Conservation (phyloP, 2,113 vertebrate genomes). For the Pseudorasbora parva region DNA sequence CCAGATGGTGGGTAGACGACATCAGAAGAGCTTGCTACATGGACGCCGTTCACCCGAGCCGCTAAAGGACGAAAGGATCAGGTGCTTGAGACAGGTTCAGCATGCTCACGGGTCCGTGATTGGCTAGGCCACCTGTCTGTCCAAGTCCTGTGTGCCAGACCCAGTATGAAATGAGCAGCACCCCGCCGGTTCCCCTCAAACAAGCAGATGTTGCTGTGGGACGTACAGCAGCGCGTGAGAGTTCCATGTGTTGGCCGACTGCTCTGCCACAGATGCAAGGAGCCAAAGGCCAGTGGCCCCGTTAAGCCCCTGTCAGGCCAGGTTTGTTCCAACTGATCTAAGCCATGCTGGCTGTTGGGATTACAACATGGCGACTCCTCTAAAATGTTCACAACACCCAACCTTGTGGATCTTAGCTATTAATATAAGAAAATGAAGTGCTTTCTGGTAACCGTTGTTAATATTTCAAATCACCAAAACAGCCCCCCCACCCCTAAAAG, state of each 20-base stretch:
- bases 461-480: no score
- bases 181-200: slow-evolving; percentile 46
- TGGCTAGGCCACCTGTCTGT: slow-evolving; percentile 52
- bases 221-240: slow-evolving; percentile 17
- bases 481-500: no score
- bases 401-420: background rate
- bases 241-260: slow-evolving; percentile 60
- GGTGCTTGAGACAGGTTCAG: slow-evolving; percentile 40
- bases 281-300: slow-evolving; percentile 72
- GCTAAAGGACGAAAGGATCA: slow-evolving; percentile 26
- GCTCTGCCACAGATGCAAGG: slow-evolving; percentile 64
- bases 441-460: no score
- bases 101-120: slow-evolving; percentile 38
- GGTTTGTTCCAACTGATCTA: slow-evolving; percentile 73
- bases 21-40: slow-evolving; percentile 45
- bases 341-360: slow-evolving; percentile 56
- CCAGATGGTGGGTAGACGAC: slow-evolving; percentile 51
- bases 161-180: slow-evolving; percentile 41
- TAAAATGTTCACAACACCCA: slow-evolving; percentile 44
- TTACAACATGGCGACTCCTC: slow-evolving; percentile 13
- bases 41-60: slow-evolving; percentile 44
- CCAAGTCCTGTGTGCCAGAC: slow-evolving; percentile 33
- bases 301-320: slow-evolving; percentile 71
- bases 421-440: slow-evolving; percentile 7
- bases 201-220: slow-evolving; percentile 55